phyloP scores from a whole-genome alignment of 1,140 invertebrate genomes.

The Bombus confusus region DNA sequence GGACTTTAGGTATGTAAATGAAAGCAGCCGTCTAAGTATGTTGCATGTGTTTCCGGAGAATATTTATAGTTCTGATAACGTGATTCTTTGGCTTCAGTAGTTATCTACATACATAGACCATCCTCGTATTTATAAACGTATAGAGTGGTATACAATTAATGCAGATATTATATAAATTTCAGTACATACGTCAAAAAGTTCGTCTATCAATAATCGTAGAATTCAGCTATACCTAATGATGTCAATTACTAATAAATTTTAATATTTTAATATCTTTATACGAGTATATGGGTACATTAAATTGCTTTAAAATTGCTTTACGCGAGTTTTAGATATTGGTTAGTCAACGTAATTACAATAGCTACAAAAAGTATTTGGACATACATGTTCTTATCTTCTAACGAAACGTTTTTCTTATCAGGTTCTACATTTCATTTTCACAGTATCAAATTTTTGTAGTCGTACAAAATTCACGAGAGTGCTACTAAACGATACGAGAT shows the following conservation, averaged over 20 bases:
- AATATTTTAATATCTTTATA: background rate
- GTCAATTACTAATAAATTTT: background rate
- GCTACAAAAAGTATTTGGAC: background rate
- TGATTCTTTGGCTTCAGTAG: background rate
- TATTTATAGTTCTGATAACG: conserved; percentile 37
- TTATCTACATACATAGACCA: background rate
- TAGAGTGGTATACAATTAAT: background rate
- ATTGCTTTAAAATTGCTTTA: background rate
- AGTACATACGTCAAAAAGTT: too few relatives aligned
- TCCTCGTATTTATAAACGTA: background rate
- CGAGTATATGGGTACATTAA: too few relatives aligned
- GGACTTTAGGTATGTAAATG: conserved; percentile 86
- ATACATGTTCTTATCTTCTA: background rate
- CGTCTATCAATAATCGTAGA: too few relatives aligned
- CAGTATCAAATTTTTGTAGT: background rate
- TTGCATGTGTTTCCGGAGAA: background rate
- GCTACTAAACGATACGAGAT: background rate
- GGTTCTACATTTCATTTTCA: background rate
- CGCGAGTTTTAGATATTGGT: background rate
- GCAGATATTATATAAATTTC: background rate
- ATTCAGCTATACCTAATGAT: too few relatives aligned
- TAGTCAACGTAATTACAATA: background rate
- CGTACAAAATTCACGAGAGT: too few relatives aligned
- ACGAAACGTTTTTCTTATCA: background rate
- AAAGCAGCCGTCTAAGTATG: background rate